Conservation (phyloP, 2,888 invertebrate genomes). For the Agrochola litura region DNA sequence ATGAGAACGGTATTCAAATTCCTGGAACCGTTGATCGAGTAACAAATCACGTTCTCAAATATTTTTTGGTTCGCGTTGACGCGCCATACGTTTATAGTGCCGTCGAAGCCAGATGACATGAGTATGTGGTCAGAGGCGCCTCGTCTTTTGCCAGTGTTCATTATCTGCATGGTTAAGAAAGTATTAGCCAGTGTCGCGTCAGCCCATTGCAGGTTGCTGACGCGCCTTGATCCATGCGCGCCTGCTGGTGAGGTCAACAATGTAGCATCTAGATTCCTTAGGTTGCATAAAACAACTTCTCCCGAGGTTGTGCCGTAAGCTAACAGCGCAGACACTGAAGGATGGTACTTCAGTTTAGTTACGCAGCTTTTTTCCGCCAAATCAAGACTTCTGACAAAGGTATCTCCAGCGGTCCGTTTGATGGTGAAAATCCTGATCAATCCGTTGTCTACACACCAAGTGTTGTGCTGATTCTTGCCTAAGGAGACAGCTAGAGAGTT, state of each 20-base stretch:
- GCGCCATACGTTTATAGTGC: slow-evolving; percentile 82
- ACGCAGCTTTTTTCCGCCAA: slow-evolving; percentile 84
- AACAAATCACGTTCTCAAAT: slow-evolving; percentile 79
- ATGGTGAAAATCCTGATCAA: slow-evolving; percentile 80
- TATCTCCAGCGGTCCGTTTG: slow-evolving; percentile 88
- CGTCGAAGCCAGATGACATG: slow-evolving; percentile 76
- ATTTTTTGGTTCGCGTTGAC: slow-evolving; percentile 78
- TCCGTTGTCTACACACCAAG: slow-evolving; percentile 84
- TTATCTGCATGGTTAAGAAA: slow-evolving; percentile 80
- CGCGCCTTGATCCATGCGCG: slow-evolving; percentile 79
- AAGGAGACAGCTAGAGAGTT: slow-evolving; percentile 82
- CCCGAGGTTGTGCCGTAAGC: slow-evolving; percentile 84
- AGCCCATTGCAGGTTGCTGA: slow-evolving; percentile 81
- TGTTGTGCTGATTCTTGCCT: slow-evolving; percentile 80
- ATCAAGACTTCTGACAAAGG: slow-evolving; percentile 77
- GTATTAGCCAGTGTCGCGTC: slow-evolving; percentile 76
- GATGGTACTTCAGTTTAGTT: slow-evolving; percentile 80
- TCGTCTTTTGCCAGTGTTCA: slow-evolving; percentile 78
- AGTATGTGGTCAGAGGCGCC: slow-evolving; percentile 81
- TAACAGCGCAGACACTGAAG: slow-evolving; percentile 76
- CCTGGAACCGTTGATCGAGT: slow-evolving; percentile 75
- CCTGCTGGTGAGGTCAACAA: slow-evolving; percentile 78
- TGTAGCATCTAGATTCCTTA: slow-evolving; percentile 73
- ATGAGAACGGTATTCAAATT: slow-evolving; percentile 73
- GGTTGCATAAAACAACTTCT: slow-evolving; percentile 82